phyloP scores from a whole-genome alignment of 2,888 invertebrate genomes.

The Epirrhoe tristata region DNA sequence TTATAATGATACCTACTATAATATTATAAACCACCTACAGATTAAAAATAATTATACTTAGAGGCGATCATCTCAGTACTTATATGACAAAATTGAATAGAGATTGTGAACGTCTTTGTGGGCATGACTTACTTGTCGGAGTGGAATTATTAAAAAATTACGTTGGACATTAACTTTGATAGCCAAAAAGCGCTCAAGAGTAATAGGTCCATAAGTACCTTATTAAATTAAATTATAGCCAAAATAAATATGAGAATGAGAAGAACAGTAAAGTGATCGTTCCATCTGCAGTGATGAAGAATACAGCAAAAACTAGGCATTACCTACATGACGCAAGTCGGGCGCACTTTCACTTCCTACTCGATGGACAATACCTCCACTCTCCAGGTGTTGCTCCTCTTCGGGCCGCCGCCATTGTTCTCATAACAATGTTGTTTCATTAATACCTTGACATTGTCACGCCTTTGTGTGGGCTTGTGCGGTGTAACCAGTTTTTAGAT shows the following conservation, averaged over 20 bases:
- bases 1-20: too few relatives aligned
- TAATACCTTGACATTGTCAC: constrained; percentile 25
- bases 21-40: too few relatives aligned
- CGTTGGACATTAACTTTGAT: too few relatives aligned
- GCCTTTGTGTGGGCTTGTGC: constrained; percentile 10
- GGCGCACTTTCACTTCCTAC: constrained; percentile 47
- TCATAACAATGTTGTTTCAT: constrained; percentile 21
- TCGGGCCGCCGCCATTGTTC: constrained; percentile 27
- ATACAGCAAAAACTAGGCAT: constrained; percentile 45
- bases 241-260: not conserved
- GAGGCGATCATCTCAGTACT: too few relatives aligned
- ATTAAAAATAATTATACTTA: too few relatives aligned
- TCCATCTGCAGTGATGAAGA: constrained; percentile 20
- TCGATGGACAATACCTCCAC: constrained; percentile 40
- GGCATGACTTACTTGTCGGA: too few relatives aligned
- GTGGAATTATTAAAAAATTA: too few relatives aligned
- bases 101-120: too few relatives aligned
- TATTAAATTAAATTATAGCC: not conserved
- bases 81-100: too few relatives aligned
- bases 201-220: too few relatives aligned
- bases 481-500: constrained; percentile 6
- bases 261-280: not conserved
- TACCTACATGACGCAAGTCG: constrained; percentile 44
- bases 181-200: too few relatives aligned
- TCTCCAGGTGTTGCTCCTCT: constrained; percentile 38